phyloP scores from a whole-genome alignment of 2,797 vertebrate species.

The Pangasius sanitwongsei region DNA sequence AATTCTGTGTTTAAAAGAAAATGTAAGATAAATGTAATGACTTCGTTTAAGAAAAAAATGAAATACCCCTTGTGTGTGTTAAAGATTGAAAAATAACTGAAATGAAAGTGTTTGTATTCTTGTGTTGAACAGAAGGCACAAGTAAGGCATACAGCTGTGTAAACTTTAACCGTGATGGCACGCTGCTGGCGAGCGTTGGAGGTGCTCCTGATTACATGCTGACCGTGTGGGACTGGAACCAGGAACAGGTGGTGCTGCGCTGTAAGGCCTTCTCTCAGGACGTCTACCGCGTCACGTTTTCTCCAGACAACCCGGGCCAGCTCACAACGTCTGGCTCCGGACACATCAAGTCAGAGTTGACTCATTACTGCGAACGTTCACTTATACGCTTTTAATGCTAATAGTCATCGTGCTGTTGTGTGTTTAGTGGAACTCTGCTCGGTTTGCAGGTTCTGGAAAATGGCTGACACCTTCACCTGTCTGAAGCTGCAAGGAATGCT shows the following conservation, averaged over 20 bases:
- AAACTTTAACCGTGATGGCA: conserved; percentile 83
- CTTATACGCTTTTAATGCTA: conserved; percentile 44
- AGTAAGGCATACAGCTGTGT: conserved; percentile 78
- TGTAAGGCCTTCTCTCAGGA: conserved; percentile 90
- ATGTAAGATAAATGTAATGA: not conserved
- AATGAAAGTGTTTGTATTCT: not conserved
- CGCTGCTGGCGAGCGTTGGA: conserved; percentile 85
- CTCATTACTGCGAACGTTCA: conserved; percentile 47
- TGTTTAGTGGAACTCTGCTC: not conserved
- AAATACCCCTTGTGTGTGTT: not conserved
- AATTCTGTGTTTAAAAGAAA: not conserved
- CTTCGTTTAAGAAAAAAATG: not conserved
- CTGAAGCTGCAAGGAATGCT: conserved; percentile 88
- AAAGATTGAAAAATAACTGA: not conserved
- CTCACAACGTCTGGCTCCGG: conserved; percentile 86
- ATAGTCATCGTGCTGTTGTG: not conserved
- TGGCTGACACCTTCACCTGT: conserved; percentile 86
- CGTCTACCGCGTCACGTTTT: conserved; percentile 88
- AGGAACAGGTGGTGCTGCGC: conserved; percentile 82
- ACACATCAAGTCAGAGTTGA: conserved; percentile 87
- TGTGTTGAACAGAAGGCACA: conserved; percentile 80
- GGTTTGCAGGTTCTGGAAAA: conserved; percentile 90
- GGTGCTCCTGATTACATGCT: conserved; percentile 84
- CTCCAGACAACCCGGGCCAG: conserved; percentile 81
- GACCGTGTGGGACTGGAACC: conserved; percentile 92